Evolutionary conservation across 2,797 vertebrate genomes (phyloP).

Genomic region (Toxotes lorentzi): DNA sequence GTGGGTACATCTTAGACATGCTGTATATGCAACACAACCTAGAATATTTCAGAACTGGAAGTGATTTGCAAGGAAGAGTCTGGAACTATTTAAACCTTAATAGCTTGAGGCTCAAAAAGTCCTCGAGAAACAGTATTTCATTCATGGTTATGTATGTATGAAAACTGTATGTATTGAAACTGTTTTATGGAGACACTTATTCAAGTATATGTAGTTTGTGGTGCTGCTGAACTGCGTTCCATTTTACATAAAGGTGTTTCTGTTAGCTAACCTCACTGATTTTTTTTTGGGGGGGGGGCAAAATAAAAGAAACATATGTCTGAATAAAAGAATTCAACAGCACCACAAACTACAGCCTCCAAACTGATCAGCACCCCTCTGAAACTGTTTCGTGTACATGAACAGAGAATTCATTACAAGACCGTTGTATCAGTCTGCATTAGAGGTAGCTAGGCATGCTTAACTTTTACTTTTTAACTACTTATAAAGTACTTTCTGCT

Average conservation of each 20-base stretch:
- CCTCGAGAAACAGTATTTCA: background rate
- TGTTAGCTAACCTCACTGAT: no score
- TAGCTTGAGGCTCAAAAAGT: background rate
- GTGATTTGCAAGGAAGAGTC: no score
- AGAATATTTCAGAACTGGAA: no score
- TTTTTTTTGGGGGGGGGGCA: no score
- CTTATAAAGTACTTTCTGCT: background rate
- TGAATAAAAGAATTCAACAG: background rate
- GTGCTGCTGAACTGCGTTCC: background rate
- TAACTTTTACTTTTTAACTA: background rate
- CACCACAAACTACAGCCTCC: background rate
- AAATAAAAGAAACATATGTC: no score
- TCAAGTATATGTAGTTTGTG: background rate
- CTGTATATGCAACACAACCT: no score
- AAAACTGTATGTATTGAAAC: no score
- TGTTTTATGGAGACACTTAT: background rate
- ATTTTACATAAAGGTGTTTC: background rate
- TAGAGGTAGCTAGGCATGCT: background rate
- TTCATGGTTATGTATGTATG: background rate
- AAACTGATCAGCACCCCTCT: background rate
- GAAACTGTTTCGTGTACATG: no score
- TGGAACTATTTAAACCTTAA: background rate
- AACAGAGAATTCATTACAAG: background rate
- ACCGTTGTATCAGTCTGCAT: background rate
- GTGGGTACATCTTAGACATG: background rate